phyloP scores from a whole-genome alignment of 1,140 invertebrate genomes.

The Geopemphigus sp. region DNA sequence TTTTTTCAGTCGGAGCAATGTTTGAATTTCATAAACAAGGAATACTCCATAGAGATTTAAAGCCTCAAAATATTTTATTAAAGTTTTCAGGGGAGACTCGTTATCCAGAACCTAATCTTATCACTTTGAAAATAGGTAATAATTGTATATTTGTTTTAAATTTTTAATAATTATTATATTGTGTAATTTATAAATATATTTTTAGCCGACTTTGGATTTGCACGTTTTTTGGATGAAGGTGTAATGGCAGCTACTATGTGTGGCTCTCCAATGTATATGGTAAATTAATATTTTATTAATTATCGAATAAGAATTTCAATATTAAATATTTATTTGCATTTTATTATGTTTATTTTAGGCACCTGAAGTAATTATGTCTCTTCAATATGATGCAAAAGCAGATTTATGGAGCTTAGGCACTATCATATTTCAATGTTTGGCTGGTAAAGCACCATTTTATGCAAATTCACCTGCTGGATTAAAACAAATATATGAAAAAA shows the following conservation, averaged over 20 bases:
- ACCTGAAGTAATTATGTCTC: slow-evolving; percentile 98
- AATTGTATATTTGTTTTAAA: slow-evolving; percentile 22
- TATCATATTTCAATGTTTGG: slow-evolving; percentile 98
- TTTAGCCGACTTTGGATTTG: slow-evolving; percentile 98
- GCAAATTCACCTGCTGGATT: slow-evolving; percentile 97
- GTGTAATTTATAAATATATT: slow-evolving; percentile 2
- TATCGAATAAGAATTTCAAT: neutral
- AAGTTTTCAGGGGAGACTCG: slow-evolving; percentile 75
- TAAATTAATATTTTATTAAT: slow-evolving; percentile 55
- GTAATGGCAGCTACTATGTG: slow-evolving; percentile 99
- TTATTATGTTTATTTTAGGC: slow-evolving; percentile 63
- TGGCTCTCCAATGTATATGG: slow-evolving; percentile 99
- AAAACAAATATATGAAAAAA: slow-evolving; percentile 96
- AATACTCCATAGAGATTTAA: slow-evolving; percentile 97
- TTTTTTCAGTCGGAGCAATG: slow-evolving; percentile 86
- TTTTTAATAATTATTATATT: neutral
- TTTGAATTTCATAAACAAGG: slow-evolving; percentile 92
- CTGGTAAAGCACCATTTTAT: slow-evolving; percentile 97
- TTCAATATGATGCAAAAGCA: slow-evolving; percentile 98
- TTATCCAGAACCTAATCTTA: slow-evolving; percentile 85
- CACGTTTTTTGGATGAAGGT: slow-evolving; percentile 95
- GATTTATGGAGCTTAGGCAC: slow-evolving; percentile 99
- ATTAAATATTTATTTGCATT: slow-evolving; percentile 8
- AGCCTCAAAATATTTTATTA: slow-evolving; percentile 95
- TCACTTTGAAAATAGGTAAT: slow-evolving; percentile 89